Conservation (phyloP, 53 echinoderm and acorn worm genomes). For the Zoroaster sp. region DNA sequence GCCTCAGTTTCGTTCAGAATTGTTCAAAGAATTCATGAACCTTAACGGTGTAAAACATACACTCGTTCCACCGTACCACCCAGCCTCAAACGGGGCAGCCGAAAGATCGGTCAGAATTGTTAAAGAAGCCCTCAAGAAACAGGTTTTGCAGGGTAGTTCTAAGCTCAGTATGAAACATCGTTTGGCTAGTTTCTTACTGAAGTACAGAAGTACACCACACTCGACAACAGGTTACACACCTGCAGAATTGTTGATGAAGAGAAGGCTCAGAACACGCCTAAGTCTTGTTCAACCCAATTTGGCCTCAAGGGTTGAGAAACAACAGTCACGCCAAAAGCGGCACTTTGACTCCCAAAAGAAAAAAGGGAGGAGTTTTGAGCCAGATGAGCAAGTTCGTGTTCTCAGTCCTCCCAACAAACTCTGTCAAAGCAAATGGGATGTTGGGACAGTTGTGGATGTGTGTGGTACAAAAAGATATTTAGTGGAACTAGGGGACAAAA, state of each 20-base stretch:
- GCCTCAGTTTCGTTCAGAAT: conserved; percentile 59
- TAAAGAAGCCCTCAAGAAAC: conserved; percentile 34
- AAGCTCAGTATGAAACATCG: conserved; percentile 3
- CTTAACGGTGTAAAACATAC: conserved; percentile 63
- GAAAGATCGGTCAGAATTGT: conserved; percentile 52
- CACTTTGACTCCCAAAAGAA: background rate
- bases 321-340: conserved; percentile 43
- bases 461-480: background rate
- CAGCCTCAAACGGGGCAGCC: conserved; percentile 67
- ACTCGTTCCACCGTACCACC: conserved; percentile 55
- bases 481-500: background rate
- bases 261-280: conserved; percentile 50
- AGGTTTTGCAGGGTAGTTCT: conserved; percentile 17
- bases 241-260: conserved; percentile 71
- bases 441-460: background rate
- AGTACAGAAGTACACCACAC: conserved; percentile 62
- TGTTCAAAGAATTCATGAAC: conserved; percentile 53
- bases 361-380: background rate
- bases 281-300: conserved; percentile 50
- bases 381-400: background rate
- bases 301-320: conserved; percentile 21
- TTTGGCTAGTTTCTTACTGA: conserved; percentile 10
- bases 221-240: conserved; percentile 54
- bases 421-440: background rate
- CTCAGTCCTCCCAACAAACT: background rate